Percentiles rank a stretch among this genome's conserved stretches.
Conservation (phyloP, 2,113 vertebrate species). For the Monopterus albus region DNA sequence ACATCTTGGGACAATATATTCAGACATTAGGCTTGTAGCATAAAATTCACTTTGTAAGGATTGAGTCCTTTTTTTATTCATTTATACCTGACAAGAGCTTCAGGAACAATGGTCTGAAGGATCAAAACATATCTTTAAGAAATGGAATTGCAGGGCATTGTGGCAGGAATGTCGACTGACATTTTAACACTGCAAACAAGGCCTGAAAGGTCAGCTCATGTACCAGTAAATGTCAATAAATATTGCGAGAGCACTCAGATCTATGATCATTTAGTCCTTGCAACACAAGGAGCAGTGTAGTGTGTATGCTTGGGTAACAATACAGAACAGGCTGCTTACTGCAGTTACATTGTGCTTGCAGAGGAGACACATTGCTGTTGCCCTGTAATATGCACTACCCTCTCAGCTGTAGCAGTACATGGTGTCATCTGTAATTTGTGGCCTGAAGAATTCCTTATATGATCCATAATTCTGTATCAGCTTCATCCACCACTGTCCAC, state of each 20-base stretch:
- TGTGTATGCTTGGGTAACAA: constrained; percentile 2
- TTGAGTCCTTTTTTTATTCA: constrained; percentile 10
- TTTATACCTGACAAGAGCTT: constrained; percentile 27
- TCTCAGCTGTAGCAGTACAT: constrained; percentile 16
- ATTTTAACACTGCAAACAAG: constrained; percentile 72
- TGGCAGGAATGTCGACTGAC: constrained; percentile 67
- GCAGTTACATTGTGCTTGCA: neutral
- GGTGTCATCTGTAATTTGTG: constrained; percentile 41
- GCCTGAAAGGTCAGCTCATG: constrained; percentile 72
- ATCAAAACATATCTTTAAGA: constrained; percentile 53
- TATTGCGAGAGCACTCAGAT: constrained; percentile 55
- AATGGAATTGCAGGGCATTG: constrained; percentile 40
- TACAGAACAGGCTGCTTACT: neutral
- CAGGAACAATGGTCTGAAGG: constrained; percentile 29
- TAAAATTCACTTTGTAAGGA: constrained; percentile 18
- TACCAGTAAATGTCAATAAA: constrained; percentile 68
- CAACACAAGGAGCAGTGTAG: constrained; percentile 24
- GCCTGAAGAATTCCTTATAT: constrained; percentile 11
- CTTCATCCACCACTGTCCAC: constrained; percentile 26
- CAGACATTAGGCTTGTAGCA: constrained; percentile 6
- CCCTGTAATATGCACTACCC: neutral
- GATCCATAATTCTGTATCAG: constrained; percentile 39
- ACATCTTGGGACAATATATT: constrained; percentile 59
- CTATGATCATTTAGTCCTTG: constrained; percentile 39
- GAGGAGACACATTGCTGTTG: constrained; percentile 8